Evolutionary conservation across 37 sponge, comb jelly and placozoan species (phyloP).

Genomic region (Ephydatia muelleri): DNA sequence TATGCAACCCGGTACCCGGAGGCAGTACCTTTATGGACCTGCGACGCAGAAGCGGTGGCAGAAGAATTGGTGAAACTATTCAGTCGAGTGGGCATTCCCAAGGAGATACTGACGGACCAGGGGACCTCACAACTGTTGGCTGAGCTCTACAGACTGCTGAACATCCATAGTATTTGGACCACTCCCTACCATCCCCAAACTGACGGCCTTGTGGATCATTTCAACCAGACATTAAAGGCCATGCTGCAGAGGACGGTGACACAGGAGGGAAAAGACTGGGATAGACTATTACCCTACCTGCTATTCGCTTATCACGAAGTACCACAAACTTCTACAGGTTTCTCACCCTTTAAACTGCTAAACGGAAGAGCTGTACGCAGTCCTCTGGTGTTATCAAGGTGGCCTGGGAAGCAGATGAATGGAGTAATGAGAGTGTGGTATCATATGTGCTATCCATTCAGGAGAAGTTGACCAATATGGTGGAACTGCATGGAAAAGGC

Average conservation of each 20-base stretch:
- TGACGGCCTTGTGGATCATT: too few species aligned
- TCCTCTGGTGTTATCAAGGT: conserved; percentile 7
- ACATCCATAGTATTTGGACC: conserved; percentile 17
- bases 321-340: conserved; percentile 28
- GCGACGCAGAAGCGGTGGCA: conserved; percentile 20
- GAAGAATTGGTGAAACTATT: conserved; percentile 17
- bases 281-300: too few species aligned
- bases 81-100: conserved; percentile 24
- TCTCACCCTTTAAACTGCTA: conserved; percentile 35
- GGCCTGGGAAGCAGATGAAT: too few species aligned
- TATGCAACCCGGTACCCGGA: too few species aligned
- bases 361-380: conserved; percentile 24
- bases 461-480: too few species aligned
- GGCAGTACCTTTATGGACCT: conserved; percentile 16
- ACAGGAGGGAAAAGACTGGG: too few species aligned
- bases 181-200: too few species aligned
- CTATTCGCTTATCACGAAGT: conserved; percentile 42
- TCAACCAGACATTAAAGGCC: conserved; percentile 28
- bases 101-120: conserved; percentile 29
- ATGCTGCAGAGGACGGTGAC: conserved; percentile 15
- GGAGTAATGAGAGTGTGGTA: too few species aligned
- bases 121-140: conserved; percentile 4
- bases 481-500: too few species aligned
- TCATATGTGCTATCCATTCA: too few species aligned
- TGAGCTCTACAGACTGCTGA: conserved; percentile 22